phyloP scores from a whole-genome alignment of 2,888 invertebrate genomes.

The Acanthopleura granulata region DNA sequence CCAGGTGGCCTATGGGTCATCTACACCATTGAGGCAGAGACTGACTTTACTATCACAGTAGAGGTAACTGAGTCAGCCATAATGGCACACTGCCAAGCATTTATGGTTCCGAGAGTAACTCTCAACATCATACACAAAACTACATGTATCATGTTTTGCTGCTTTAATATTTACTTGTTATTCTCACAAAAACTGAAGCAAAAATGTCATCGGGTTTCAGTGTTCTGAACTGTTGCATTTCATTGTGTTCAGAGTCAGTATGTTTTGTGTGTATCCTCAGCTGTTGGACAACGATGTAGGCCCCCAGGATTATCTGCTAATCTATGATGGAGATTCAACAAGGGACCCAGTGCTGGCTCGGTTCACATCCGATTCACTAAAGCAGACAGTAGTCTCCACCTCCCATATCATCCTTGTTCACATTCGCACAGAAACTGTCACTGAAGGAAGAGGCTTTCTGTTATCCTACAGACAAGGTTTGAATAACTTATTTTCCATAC shows the following conservation, averaged over 20 bases:
- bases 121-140: no score
- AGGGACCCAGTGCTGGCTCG: constrained; percentile 86
- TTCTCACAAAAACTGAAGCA: no score
- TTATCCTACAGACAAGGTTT: constrained; percentile 85
- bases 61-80: no score
- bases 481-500: neutral
- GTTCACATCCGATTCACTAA: constrained; percentile 81
- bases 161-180: no score
- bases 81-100: no score
- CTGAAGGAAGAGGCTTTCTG: constrained; percentile 91
- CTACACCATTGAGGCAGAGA: constrained; percentile 90
- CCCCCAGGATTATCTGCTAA: constrained; percentile 82
- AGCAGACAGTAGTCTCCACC: constrained; percentile 86
- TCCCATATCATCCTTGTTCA: constrained; percentile 89
- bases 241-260: neutral
- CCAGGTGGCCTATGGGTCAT: constrained; percentile 88
- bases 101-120: no score
- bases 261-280: constrained; percentile 37
- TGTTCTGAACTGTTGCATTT: no score
- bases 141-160: no score
- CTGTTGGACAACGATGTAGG: constrained; percentile 67
- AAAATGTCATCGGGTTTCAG: no score
- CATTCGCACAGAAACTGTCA: constrained; percentile 83
- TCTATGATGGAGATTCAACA: constrained; percentile 92
- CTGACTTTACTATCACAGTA: constrained; percentile 91